Base-by-base conservation (phyloP, 2,797 vertebrate genomes). In the Meda fulgida region DNA sequence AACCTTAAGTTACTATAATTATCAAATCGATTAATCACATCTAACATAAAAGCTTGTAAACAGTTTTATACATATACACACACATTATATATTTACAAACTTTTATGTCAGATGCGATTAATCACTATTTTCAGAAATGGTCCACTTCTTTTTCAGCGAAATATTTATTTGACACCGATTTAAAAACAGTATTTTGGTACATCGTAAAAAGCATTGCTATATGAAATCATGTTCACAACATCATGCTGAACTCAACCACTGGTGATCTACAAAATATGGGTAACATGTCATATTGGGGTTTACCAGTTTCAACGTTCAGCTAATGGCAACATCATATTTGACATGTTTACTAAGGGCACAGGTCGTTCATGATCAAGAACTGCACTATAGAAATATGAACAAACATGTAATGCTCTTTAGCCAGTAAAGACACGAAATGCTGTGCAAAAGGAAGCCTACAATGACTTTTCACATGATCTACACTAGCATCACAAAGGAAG, bases 101-200 rank as follows among this genome's bases (percentile, higher is more conserved):
- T 4, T 48, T 48, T 18, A 48, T 18, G 46, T 18, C 16, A 6
- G 46, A 48, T 48, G 46, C 5, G 46, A 18, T 18, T 48, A 48
- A 48, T 18, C 46, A 1, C 19, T 26, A 38, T 46, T 34, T 19
- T 75, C 43, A 60, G 40, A n/a, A 73, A 65, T n/a, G 5, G 55
- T 51, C 18, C 26, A 67, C 7, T 51, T 29, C n/a, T 7, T 55
- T 65, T 73, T 38, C 55, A 29, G 43, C 19, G 0, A 87, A 67
- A 80, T 36, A 84, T 87, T 84, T 72, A 80, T 83, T 83, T 55
- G 58, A 72, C 66, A 73, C 69, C 8, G 1, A 79, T 81, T 55
- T 83, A 34, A 86, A 86, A 73, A 46, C 26, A 78, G 23, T 9
- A 63, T 29, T 80, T 79, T 43, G n/a, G 31, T 31, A 72, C 66